Conservation (phyloP, 2,113 vertebrate genomes). For the Mugil cephalus region DNA sequence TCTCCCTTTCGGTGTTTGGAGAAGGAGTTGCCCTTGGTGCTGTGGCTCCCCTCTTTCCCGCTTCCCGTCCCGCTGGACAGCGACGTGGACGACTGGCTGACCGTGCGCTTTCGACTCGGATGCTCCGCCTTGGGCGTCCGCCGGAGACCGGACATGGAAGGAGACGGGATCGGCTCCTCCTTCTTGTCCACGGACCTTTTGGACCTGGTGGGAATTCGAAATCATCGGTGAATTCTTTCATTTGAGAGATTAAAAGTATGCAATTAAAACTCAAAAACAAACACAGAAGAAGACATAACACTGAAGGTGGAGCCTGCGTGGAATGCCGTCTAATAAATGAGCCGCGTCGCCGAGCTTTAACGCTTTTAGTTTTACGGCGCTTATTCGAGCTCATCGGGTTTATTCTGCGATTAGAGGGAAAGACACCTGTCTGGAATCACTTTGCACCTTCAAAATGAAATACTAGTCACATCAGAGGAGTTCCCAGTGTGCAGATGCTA, state of each 20-base stretch:
- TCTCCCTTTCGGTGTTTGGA: constrained; percentile 94
- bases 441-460: constrained; percentile 16
- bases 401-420: constrained; percentile 7
- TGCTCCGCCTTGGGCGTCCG: constrained; percentile 93
- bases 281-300: background rate
- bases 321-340: constrained; percentile 9
- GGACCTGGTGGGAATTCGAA: constrained; percentile 82
- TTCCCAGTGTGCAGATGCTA: constrained; percentile 7
- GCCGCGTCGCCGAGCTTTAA: background rate
- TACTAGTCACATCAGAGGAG: constrained; percentile 5
- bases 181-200: constrained; percentile 92
- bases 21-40: constrained; percentile 86
- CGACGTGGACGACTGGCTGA: constrained; percentile 92
- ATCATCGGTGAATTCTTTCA: background rate
- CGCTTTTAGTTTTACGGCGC: background rate
- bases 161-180: constrained; percentile 93
- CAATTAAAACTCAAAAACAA: background rate
- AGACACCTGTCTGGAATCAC: background rate
- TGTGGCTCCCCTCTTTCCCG: constrained; percentile 87
- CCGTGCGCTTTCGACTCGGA: constrained; percentile 90
- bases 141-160: constrained; percentile 88
- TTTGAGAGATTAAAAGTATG: constrained; percentile 4
- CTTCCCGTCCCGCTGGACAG: constrained; percentile 88
- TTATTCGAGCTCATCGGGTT: constrained; percentile 11
- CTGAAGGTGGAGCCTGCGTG: constrained; percentile 17